Percentiles rank a stretch among this genome's conserved stretches.
These are phyloP conservation scores for Lophotriccus pileatus DNA, from an alignment of 2,797 vertebrate genomes.

Conservation along the genomic window DNA sequence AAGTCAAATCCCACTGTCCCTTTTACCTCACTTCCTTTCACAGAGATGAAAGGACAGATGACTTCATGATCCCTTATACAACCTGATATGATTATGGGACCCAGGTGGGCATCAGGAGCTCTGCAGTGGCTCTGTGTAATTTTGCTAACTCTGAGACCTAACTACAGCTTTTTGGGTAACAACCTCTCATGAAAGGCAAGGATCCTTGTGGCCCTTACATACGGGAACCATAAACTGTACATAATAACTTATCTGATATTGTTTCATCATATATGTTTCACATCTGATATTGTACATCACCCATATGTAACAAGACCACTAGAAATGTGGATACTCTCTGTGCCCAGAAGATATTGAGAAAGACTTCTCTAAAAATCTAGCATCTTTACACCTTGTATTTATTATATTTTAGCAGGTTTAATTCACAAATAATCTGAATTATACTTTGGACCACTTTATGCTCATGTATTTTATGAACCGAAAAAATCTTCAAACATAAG, in stretches of 20 bases:
- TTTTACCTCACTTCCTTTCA: background rate
- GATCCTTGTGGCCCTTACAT: background rate
- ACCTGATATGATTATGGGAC: no score
- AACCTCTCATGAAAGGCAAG: background rate
- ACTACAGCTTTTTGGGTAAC: background rate
- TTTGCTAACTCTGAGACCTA: background rate
- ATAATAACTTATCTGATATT: background rate
- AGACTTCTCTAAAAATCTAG: background rate
- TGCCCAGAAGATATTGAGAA: background rate
- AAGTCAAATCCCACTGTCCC: background rate
- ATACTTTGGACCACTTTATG: background rate
- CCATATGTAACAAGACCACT: background rate
- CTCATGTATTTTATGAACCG: background rate
- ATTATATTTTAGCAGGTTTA: background rate
- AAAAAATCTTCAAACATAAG: background rate
- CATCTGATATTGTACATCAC: background rate
- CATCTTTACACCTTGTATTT: background rate
- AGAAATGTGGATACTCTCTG: background rate
- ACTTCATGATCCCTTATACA: background rate
- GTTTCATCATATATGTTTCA: background rate
- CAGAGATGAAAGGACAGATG: background rate
- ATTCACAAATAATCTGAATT: background rate
- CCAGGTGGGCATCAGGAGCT: background rate
- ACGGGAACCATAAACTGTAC: rapidly evolving
- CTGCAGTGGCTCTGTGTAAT: background rate